Percentiles rank a stretch among this genome's conserved stretches.
Conservation (phyloP, 2,797 vertebrate species). For the Parambassis ranga region DNA sequence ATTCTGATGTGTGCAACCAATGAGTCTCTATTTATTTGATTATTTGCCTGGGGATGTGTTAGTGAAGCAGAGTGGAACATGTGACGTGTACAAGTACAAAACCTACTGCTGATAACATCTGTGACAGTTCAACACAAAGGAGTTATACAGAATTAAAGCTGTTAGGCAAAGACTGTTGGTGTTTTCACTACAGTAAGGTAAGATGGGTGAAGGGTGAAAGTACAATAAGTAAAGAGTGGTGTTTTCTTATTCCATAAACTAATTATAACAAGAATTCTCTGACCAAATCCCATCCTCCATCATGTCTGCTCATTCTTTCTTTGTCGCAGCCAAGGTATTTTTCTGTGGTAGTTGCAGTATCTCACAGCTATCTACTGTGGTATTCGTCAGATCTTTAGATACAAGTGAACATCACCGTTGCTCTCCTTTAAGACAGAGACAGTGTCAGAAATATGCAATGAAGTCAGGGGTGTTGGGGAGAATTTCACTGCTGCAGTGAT, state of each 20-base stretch:
- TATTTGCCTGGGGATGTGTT: neutral
- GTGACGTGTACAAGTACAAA: neutral
- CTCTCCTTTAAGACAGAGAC: neutral
- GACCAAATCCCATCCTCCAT: too few relatives aligned
- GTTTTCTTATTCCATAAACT: too few relatives aligned
- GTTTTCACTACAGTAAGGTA: neutral
- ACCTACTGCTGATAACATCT: neutral
- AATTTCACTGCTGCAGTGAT: constrained; percentile 47
- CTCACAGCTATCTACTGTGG: neutral
- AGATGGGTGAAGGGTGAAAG: neutral
- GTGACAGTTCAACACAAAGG: neutral
- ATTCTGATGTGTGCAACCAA: neutral
- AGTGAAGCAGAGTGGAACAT: constrained; percentile 13
- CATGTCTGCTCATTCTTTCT: too few relatives aligned
- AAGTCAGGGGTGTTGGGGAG: constrained; percentile 12
- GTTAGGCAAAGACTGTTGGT: neutral
- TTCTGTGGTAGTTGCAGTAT: neutral
- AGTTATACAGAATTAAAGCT: too few relatives aligned
- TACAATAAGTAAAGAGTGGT: neutral
- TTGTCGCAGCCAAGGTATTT: neutral
- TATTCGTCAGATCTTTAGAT: neutral
- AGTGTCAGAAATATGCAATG: constrained; percentile 7
- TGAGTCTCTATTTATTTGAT: neutral
- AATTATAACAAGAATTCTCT: neutral
- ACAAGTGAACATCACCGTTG: neutral